Conservation (phyloP, 2,113 vertebrate species). For the Symphodus melops region DNA sequence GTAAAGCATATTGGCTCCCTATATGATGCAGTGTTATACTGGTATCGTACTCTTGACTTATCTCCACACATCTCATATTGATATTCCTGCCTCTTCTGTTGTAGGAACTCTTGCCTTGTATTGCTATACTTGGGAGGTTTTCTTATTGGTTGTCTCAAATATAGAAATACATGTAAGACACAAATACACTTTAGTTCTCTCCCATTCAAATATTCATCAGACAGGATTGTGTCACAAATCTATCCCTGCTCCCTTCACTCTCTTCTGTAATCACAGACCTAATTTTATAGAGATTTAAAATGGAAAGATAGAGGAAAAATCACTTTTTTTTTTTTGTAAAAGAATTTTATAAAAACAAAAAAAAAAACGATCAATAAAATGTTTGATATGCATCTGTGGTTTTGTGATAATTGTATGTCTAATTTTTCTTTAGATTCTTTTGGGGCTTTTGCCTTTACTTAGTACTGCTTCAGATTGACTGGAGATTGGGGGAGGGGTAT, state of each 20-base stretch:
- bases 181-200: slow-evolving; percentile 19
- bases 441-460: too few relatives aligned
- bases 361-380: slow-evolving; percentile 66
- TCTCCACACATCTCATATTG: slow-evolving; percentile 42
- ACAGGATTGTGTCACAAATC: slow-evolving; percentile 45
- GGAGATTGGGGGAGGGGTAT: too few relatives aligned
- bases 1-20: slow-evolving; percentile 30
- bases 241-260: slow-evolving; percentile 63
- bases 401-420: neutral
- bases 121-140: slow-evolving; percentile 35
- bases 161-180: slow-evolving; percentile 42
- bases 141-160: slow-evolving; percentile 23
- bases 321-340: slow-evolving; percentile 75
- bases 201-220: slow-evolving; percentile 51
- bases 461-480: too few relatives aligned
- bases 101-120: slow-evolving; percentile 51
- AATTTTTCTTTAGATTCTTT: too few relatives aligned
- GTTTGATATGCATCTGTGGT: slow-evolving; percentile 57
- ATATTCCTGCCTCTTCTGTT: slow-evolving; percentile 68
- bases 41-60: slow-evolving; percentile 44
- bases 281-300: slow-evolving; percentile 65
- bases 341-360: slow-evolving; percentile 72
- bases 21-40: slow-evolving; percentile 56
- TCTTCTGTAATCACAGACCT: slow-evolving; percentile 55
- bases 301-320: slow-evolving; percentile 55